Conservation (phyloP, 2,113 vertebrate genomes). For the Percina caprodes region DNA sequence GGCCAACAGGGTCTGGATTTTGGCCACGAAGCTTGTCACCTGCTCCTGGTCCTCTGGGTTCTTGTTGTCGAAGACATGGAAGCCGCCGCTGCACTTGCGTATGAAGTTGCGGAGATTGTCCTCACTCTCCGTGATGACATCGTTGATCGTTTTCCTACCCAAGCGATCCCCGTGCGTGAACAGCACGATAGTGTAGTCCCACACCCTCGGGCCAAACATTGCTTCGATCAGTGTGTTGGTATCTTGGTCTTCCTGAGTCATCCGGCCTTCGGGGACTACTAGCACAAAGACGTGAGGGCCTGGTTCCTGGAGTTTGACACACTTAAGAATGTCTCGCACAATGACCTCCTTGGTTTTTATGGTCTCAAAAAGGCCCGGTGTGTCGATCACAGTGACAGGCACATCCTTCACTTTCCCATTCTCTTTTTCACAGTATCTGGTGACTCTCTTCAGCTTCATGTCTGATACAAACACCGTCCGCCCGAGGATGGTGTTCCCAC, state of each 20-base stretch:
- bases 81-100: slow-evolving; percentile 70
- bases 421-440: slow-evolving; percentile 56
- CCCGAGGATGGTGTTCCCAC: slow-evolving; percentile 75
- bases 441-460: slow-evolving; percentile 69
- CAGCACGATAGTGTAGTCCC: slow-evolving; percentile 75
- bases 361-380: slow-evolving; percentile 67
- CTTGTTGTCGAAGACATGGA: slow-evolving; percentile 77
- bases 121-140: slow-evolving; percentile 55
- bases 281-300: slow-evolving; percentile 70
- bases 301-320: slow-evolving; percentile 53
- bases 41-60: slow-evolving; percentile 33
- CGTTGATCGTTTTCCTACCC: slow-evolving; percentile 59
- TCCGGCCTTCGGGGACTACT: slow-evolving; percentile 59
- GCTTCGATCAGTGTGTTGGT: slow-evolving; percentile 65
- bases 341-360: slow-evolving; percentile 24
- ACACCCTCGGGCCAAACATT: slow-evolving; percentile 69
- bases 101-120: slow-evolving; percentile 64
- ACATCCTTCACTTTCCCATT: slow-evolving; percentile 6
- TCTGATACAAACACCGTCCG: slow-evolving; percentile 53
- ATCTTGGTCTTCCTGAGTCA: slow-evolving; percentile 72
- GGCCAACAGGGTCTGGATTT: slow-evolving; percentile 71
- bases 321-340: slow-evolving; percentile 61
- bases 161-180: slow-evolving; percentile 73
- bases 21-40: slow-evolving; percentile 62
- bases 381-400: slow-evolving; percentile 65